Conservation (phyloP, 2,113 vertebrate species). For the Pomatorhinus ruficollis region DNA sequence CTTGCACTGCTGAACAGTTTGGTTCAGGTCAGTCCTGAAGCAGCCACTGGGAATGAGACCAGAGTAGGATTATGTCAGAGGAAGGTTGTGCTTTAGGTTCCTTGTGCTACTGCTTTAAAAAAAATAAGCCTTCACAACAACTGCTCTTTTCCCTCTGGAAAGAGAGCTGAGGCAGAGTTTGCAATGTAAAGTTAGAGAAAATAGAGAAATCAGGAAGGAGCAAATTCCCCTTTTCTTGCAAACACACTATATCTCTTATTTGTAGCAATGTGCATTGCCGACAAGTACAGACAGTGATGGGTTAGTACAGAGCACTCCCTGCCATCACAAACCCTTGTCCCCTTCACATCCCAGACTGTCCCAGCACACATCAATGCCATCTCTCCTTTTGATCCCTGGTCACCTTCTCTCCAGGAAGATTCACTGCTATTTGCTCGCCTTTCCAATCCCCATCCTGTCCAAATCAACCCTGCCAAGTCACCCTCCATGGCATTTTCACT, state of each 20-base stretch:
- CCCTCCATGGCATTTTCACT: background rate
- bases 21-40: background rate
- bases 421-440: background rate
- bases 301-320: background rate
- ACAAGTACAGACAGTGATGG: background rate
- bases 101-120: background rate
- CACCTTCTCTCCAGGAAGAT: background rate
- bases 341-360: background rate
- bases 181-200: background rate
- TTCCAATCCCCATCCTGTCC: background rate
- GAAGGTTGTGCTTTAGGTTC: background rate
- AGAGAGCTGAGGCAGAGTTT: background rate
- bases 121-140: background rate
- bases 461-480: background rate
- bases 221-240: background rate
- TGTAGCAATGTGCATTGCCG: background rate
- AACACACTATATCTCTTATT: background rate
- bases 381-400: background rate
- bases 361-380: background rate
- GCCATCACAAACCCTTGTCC: background rate
- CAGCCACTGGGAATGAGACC: background rate
- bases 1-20: background rate
- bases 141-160: background rate
- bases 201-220: background rate
- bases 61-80: background rate